Evolutionary conservation across 2,888 invertebrate species (phyloP), one percentile per base, ranked within the genome.

Genomic region (Raillietiella orientalis): DNA sequence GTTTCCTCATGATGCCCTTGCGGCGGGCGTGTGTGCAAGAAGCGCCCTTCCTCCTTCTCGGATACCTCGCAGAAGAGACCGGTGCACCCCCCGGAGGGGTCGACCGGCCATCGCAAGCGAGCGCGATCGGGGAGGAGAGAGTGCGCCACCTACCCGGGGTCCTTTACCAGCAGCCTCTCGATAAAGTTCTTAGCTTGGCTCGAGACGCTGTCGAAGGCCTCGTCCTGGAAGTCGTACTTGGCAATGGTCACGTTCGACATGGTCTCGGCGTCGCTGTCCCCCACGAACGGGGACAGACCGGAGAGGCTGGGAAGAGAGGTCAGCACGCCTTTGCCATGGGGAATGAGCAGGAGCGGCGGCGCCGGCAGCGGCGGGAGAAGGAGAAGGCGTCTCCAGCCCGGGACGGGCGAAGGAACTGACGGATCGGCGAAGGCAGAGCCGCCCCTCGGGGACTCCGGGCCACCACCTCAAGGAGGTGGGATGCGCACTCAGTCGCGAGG

Each of bases 211-310:
- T 70, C 67, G 50, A 93, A 96, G 30, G 79, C 75, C 47, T 90
- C 84, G 45, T 90, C 87, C 39, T 87, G 84, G 47, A 75, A 96
- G 52, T 93, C 90, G 47, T 82, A 93, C 44, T 82, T 79, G 25
- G 79, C 82, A 37, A 79, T 65, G 3, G 90, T 87, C 16, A 96
- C 87, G 47, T 93, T 93, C n/a, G 77, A 75, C 70, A 93, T 79
- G 5, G 93, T 96, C 47, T 90, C 84, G 37, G 77, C 66, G 46
- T 93, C 93, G 24, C 71, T 79, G 43, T 82, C 77, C 2, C 93
- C 93, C 77, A 93, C 82, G 52, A 96, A 96, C 9, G 93, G 93
- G 4, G 90, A 93, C 30, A 96, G 52, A 4, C 93, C 93, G 16
- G 90, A 90, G 38, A 93, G 33, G 29, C 53, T 54, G 34, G 4